Conservation (phyloP, 2,888 invertebrate genomes). For the Ectropis crepuscularia region DNA sequence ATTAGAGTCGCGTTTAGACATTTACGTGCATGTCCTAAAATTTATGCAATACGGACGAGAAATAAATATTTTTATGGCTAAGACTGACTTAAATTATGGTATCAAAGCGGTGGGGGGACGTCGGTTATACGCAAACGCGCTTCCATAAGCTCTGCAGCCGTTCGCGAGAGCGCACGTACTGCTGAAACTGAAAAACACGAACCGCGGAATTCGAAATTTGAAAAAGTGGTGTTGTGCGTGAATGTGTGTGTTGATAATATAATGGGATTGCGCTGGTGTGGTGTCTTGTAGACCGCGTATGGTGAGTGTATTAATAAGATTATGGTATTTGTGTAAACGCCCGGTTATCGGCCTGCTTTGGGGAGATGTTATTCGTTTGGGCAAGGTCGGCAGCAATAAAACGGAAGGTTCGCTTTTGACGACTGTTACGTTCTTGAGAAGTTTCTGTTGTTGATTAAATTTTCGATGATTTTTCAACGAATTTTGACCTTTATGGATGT, state of each 20-base stretch:
- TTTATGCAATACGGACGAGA: conserved; percentile 68
- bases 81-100: conserved; percentile 61
- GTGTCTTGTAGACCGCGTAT: conserved; percentile 32
- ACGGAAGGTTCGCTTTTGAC: conserved; percentile 19
- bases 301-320: conserved; percentile 33
- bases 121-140: conserved; percentile 52
- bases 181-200: conserved; percentile 21
- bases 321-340: conserved; percentile 27
- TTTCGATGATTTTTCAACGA: conserved; percentile 6
- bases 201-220: conserved; percentile 36
- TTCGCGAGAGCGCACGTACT: conserved; percentile 55
- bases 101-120: conserved; percentile 48
- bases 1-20: conserved; percentile 18
- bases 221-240: conserved; percentile 28
- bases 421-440: conserved; percentile 18
- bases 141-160: conserved; percentile 62
- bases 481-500: not conserved
- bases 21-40: conserved; percentile 51
- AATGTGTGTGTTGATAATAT: conserved; percentile 34
- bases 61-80: conserved; percentile 75
- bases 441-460: conserved; percentile 16
- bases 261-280: conserved; percentile 41
- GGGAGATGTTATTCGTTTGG: conserved; percentile 26
- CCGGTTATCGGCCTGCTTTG: conserved; percentile 31
- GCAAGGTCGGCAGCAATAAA: conserved; percentile 26